phyloP scores from a whole-genome alignment of 2,888 invertebrate species.

The Onthophagus sagittarius region DNA sequence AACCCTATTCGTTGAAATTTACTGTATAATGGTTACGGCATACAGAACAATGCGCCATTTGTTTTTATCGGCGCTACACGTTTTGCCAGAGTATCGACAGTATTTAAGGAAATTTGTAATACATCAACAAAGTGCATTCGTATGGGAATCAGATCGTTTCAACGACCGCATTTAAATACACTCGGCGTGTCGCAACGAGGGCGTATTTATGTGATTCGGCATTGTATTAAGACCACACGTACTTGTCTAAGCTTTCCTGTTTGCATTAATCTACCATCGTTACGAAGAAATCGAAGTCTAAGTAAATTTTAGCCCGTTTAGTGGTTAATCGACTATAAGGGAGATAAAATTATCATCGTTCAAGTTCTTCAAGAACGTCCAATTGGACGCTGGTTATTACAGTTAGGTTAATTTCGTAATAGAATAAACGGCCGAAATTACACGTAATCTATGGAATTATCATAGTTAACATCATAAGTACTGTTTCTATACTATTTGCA shows the following conservation, averaged over 20 bases:
- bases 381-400: not conserved
- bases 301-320: not conserved
- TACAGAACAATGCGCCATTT: slow-evolving; percentile 11
- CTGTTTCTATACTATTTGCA: not conserved
- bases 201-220: not conserved
- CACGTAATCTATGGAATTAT: not conserved
- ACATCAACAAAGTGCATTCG: not conserved
- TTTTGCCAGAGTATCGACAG: slow-evolving; percentile 5
- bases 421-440: not conserved
- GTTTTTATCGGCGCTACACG: slow-evolving; percentile 10
- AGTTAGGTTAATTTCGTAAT: not conserved
- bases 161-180: not conserved
- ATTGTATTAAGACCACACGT: not conserved
- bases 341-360: not conserved
- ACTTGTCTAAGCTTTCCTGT: not conserved
- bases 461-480: not conserved
- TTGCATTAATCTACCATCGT: not conserved
- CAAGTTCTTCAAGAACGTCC: not conserved
- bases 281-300: not conserved
- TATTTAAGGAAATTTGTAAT: slow-evolving; percentile 14
- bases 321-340: not conserved
- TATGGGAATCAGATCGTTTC: not conserved
- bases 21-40: not conserved
- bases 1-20: not conserved
- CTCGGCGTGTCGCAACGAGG: not conserved